Evolutionary conservation across 1,140 invertebrate genomes (phyloP).

Genomic region (Drosophila baimaii): DNA sequence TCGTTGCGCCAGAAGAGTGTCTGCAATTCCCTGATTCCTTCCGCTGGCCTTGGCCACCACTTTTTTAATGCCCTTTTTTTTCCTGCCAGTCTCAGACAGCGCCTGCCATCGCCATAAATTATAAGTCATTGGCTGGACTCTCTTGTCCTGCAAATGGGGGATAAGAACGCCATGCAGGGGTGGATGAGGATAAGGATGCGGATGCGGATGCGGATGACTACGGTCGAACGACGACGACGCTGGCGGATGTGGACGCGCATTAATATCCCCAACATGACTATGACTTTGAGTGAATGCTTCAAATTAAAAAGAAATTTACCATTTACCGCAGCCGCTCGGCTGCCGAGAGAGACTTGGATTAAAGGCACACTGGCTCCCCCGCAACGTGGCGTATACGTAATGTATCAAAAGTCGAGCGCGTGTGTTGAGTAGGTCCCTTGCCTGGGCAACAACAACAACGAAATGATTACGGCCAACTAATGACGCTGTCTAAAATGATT

Average conservation of each 20-base stretch:
- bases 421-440: constrained; percentile 24
- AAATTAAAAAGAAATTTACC: constrained; percentile 84
- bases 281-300: constrained; percentile 84
- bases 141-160: constrained; percentile 20
- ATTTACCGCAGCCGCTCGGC: constrained; percentile 68
- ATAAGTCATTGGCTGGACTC: constrained; percentile 75
- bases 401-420: constrained; percentile 65
- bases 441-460: constrained; percentile 37
- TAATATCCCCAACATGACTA: constrained; percentile 80
- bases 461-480: constrained; percentile 82
- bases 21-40: background rate
- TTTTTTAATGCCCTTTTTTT: background rate
- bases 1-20: constrained; percentile 1
- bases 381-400: constrained; percentile 62
- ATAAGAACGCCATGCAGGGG: background rate
- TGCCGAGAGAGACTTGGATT: constrained; percentile 63
- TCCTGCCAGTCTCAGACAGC: constrained; percentile 33
- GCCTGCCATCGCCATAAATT: constrained; percentile 78
- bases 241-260: constrained; percentile 47
- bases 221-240: constrained; percentile 16
- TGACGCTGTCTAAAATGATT: constrained; percentile 84
- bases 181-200: no score
- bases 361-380: constrained; percentile 26
- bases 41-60: constrained; percentile 16
- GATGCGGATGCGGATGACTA: constrained; percentile 8